phyloP scores from a whole-genome alignment of 1,140 invertebrate genomes.

The Goniozus legneri region DNA sequence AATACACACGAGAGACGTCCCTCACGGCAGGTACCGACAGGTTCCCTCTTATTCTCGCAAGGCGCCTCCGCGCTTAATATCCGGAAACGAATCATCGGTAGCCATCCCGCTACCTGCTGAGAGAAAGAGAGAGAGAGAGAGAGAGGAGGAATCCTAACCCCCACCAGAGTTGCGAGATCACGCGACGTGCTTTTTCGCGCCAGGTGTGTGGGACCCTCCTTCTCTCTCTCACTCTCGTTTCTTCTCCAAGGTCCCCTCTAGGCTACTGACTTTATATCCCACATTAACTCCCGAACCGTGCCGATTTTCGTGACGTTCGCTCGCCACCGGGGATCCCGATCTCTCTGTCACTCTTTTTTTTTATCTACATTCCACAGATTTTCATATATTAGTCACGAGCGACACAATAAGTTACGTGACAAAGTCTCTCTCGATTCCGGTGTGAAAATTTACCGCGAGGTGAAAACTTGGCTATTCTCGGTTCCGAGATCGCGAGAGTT shows the following conservation, averaged over 20 bases:
- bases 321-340: no score
- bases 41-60: no score
- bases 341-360: no score
- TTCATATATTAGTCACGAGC: no score
- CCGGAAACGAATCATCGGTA: background rate
- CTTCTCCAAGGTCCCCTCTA: background rate
- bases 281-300: background rate
- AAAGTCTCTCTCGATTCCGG: no score
- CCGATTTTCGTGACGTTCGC: no score
- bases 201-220: background rate
- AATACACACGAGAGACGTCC: no score
- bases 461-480: no score
- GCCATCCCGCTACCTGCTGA: background rate
- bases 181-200: background rate
- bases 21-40: background rate
- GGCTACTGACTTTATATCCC: background rate
- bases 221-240: background rate
- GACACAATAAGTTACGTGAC: no score
- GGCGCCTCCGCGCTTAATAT: background rate
- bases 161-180: background rate
- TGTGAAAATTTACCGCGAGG: no score
- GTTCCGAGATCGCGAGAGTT: no score
- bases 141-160: background rate
- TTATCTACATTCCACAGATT: no score
- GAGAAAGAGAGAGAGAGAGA: background rate